Conservation (phyloP, 2,888 invertebrate species). For the Drosophila parthenogenetica region DNA sequence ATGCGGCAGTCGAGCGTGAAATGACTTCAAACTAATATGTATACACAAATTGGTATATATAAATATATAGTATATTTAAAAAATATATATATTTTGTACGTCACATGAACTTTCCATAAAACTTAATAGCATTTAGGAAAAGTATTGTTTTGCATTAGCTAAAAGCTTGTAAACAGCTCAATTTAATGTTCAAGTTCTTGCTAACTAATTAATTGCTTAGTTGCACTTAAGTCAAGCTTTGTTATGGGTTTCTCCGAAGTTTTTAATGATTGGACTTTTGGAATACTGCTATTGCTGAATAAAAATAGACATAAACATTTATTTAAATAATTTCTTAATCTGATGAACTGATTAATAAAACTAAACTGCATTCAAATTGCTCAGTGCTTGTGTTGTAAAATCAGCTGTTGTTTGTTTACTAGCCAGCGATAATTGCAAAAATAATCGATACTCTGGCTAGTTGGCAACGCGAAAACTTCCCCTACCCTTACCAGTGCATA, state of each 20-base stretch:
- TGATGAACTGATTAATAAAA: neutral
- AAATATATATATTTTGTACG: slow-evolving; percentile 1
- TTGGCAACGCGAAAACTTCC: neutral
- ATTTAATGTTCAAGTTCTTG: neutral
- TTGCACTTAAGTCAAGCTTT: neutral
- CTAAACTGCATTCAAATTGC: neutral
- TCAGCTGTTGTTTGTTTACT: neutral
- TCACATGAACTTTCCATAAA: slow-evolving; percentile 12
- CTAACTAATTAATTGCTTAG: neutral
- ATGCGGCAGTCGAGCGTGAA: slow-evolving; percentile 27
- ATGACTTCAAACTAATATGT: slow-evolving; percentile 15
- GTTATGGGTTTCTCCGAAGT: too few species aligned
- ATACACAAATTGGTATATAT: neutral
- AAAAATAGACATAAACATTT: too few species aligned
- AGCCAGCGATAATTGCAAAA: neutral
- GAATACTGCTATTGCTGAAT: too few species aligned
- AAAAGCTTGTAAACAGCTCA: slow-evolving; percentile 16
- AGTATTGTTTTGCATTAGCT: slow-evolving; percentile 10
- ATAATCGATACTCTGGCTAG: neutral
- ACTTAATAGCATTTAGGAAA: slow-evolving; percentile 18
- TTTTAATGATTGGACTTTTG: too few species aligned
- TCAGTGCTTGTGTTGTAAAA: neutral
- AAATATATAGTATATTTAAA: neutral
- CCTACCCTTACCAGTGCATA: neutral
- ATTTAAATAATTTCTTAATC: too few species aligned